phyloP scores from a whole-genome alignment of 35 echinoderm and acorn worm genomes.

The Chiridota heheva region DNA sequence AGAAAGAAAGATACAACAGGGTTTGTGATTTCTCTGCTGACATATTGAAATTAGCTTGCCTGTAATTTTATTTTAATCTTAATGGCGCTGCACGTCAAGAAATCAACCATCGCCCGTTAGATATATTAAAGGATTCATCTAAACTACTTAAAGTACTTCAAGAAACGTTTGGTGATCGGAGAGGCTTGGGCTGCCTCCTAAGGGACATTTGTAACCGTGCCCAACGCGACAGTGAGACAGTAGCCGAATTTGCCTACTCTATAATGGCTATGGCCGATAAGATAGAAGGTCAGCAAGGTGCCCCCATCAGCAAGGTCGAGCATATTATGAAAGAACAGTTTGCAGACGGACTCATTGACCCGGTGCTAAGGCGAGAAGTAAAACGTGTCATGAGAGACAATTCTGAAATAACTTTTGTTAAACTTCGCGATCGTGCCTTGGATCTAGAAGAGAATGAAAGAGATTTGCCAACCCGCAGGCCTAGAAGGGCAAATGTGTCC shows the following conservation, averaged over 20 bases:
- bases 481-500: no score
- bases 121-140: conserved; percentile 7
- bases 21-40: no score
- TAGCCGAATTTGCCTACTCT: conserved; percentile 38
- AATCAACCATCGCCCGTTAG: conserved; percentile 33
- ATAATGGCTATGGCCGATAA: conserved; percentile 19
- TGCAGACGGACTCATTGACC: conserved; percentile 22
- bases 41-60: no score
- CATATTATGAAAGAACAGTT: conserved; percentile 43
- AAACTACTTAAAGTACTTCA: conserved; percentile 9
- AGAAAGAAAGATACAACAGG: no score
- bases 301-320: conserved; percentile 28
- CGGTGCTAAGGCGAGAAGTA: conserved; percentile 32
- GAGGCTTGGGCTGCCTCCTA: conserved; percentile 25
- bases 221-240: conserved; percentile 36
- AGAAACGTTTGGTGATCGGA: conserved; percentile 52
- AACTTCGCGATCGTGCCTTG: conserved; percentile 27
- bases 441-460: conserved; percentile 31
- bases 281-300: conserved; percentile 15
- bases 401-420: conserved; percentile 19
- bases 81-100: conserved; percentile 50
- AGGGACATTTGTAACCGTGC: conserved; percentile 22
- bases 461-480: neutral
- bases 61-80: no score
- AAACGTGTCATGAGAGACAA: conserved; percentile 33